These are phyloP conservation scores for Sinelater perroti DNA, from an alignment of 2,888 invertebrate species.

Conservation along the genomic window DNA sequence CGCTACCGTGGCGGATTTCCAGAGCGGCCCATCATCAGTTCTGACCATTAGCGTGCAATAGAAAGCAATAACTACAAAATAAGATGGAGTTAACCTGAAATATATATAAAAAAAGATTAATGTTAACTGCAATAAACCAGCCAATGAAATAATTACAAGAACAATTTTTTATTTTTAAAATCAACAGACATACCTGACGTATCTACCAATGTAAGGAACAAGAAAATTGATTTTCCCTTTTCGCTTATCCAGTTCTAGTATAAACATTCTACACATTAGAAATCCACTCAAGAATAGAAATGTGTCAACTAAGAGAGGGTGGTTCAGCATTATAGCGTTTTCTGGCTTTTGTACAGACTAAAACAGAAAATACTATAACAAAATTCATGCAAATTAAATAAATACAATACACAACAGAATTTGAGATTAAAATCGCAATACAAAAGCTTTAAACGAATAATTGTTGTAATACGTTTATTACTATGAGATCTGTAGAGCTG, in stretches of 20 bases:
- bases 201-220: conserved; percentile 71
- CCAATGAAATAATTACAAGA: too few relatives aligned
- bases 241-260: conserved; percentile 73
- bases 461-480: too few relatives aligned
- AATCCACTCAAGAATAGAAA: conserved; percentile 77
- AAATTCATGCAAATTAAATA: too few relatives aligned
- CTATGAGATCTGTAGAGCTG: too few relatives aligned
- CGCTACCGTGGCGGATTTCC: conserved; percentile 68
- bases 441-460: too few relatives aligned
- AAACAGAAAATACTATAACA: conserved; percentile 45
- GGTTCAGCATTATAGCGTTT: conserved; percentile 72
- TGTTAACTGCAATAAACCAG: too few relatives aligned
- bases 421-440: too few relatives aligned
- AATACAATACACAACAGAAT: too few relatives aligned
- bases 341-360: conserved; percentile 67
- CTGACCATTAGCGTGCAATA: conserved; percentile 77
- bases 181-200: conserved; percentile 67
- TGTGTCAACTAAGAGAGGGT: conserved; percentile 75
- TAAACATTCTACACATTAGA: conserved; percentile 72
- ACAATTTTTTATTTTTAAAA: too few relatives aligned
- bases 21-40: conserved; percentile 77
- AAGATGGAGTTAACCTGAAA: conserved; percentile 77
- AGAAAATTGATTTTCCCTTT: conserved; percentile 70
- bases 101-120: neutral
- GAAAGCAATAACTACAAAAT: conserved; percentile 74